Conservation (phyloP, 2,797 vertebrate species). For the Stomatorhinus walkeri region DNA sequence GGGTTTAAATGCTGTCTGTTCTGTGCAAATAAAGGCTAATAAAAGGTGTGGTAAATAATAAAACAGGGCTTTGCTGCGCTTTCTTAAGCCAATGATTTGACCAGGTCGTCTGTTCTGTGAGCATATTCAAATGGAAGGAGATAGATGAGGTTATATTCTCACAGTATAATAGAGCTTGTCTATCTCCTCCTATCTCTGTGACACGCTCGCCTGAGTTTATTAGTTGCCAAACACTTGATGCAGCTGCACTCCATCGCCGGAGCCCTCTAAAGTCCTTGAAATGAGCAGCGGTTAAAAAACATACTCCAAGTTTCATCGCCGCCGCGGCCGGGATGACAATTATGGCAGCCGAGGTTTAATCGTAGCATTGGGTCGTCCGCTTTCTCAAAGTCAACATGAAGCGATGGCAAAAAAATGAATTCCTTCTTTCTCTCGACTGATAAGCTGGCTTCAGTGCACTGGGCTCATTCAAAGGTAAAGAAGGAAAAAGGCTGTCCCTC, state of each 20-base stretch:
- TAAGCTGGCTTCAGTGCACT: conserved; percentile 80
- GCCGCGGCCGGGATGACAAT: conserved; percentile 72
- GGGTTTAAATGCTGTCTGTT: neutral
- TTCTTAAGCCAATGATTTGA: neutral
- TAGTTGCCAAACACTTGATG: conserved; percentile 32
- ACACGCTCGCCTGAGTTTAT: conserved; percentile 16
- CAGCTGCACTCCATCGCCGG: conserved; percentile 29
- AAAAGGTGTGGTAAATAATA: neutral
- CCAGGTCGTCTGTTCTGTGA: conserved; percentile 4
- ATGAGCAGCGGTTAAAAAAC: conserved; percentile 41
- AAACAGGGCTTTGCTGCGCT: neutral
- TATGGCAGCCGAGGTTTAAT: conserved; percentile 79
- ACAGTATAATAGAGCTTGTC: conserved; percentile 14
- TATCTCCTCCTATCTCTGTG: conserved; percentile 22
- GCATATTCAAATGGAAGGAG: conserved; percentile 22
- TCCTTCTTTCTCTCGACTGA: conserved; percentile 72
- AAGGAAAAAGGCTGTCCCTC: conserved; percentile 65
- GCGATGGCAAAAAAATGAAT: conserved; percentile 80
- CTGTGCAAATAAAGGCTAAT: neutral
- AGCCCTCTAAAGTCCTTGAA: conserved; percentile 36
- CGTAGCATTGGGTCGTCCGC: conserved; percentile 79
- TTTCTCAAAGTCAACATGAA: conserved; percentile 89
- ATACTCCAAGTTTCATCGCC: conserved; percentile 61
- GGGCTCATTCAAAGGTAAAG: conserved; percentile 68
- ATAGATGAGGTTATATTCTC: conserved; percentile 23